Base-by-base conservation (phyloP, 2,113 vertebrate species). In the Engraulis encrasicolus region DNA sequence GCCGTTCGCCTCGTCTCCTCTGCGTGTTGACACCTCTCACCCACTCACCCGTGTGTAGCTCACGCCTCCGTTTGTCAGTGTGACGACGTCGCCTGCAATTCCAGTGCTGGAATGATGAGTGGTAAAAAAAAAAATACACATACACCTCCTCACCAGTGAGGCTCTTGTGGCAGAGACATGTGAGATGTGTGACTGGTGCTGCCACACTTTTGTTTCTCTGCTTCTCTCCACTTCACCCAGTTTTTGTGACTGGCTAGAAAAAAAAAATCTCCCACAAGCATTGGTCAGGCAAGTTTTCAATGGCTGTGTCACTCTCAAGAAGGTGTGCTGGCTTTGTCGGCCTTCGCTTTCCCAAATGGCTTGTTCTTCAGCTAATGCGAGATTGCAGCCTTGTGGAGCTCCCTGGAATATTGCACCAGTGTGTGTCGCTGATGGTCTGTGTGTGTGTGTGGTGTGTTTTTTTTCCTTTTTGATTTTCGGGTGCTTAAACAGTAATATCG, bases 11-110 rank as follows among this genome's bases (percentile, higher is more conserved):
- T n/a, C n/a, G n/a, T n/a, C n/a, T n/a, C 34, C 79, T 78, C 38
- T 54, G 78, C 66, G 78, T 71, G 40, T 79, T 66, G 74, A 61
- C 40, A 34, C 78, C 78, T 84, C 78, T 36, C 77, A 54, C 81
- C 61, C 77, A 54, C 81, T 50, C 77, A 38, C 81, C n/a, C 81
- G 2, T 34, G 78, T 36, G 4, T 40, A 18, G 17, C 50, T 87
- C 71, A 48, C 85, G 78, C 79, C 88, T 89, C 48, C 27, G 4
- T 58, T 34, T 71, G 81, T 82, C 71, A 82, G 7, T 80, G 82
- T 74, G 49, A 80, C 6, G 20, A 14, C 54, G 15, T 50, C 78
- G 82, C 66, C 82, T 79, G 79, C 50, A 50, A 74, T 27, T 31
- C 34, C 66, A 31, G 66, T 14, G 27, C 31, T 74, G 66, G 66